Percentiles rank a stretch among this genome's conserved stretches.
Conservation (phyloP, 2,797 vertebrate genomes). For the Valencia hispanica region DNA sequence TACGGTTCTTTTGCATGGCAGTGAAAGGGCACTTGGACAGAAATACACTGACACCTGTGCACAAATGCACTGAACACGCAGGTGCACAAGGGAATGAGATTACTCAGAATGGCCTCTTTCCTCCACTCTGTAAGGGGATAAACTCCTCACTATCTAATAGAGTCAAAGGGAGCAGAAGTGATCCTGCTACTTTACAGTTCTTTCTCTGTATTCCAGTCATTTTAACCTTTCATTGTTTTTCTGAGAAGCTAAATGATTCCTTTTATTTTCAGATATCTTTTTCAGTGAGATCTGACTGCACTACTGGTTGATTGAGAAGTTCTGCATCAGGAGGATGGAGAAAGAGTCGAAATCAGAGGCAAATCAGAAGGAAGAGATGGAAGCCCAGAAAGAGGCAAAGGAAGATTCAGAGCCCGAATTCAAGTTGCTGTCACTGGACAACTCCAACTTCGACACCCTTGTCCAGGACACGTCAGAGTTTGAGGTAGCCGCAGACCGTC, state of each 20-base stretch:
- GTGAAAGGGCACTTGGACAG: conserved; percentile 55
- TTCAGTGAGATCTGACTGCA: conserved; percentile 32
- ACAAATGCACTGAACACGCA: conserved; percentile 24
- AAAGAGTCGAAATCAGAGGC: conserved; percentile 20
- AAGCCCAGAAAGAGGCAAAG: conserved; percentile 4
- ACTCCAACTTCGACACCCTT: not conserved
- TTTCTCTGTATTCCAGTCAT: not conserved
- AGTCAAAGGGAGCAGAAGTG: not conserved
- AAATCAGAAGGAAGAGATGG: conserved; percentile 3
- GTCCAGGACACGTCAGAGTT: conserved; percentile 17
- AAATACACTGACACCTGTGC: conserved; percentile 21
- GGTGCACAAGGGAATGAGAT: conserved; percentile 51
- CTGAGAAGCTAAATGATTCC: conserved; percentile 24
- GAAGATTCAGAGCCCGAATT: not conserved
- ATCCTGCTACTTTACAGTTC: conserved; percentile 19
- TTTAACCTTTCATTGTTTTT: not conserved
- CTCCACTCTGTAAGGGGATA: conserved; percentile 45
- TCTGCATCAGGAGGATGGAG: conserved; percentile 39
- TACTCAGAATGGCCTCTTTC: conserved; percentile 48
- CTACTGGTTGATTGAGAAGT: conserved; percentile 8
- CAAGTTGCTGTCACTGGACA: conserved; percentile 28
- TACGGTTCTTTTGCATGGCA: conserved; percentile 54
- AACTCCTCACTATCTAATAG: conserved; percentile 35
- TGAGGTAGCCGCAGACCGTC: conserved; percentile 70
- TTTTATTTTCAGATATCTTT: conserved; percentile 43